These are phyloP conservation scores for Drosophila suboccidentalis DNA, from an alignment of 2,888 invertebrate genomes.

Conservation along the genomic window DNA sequence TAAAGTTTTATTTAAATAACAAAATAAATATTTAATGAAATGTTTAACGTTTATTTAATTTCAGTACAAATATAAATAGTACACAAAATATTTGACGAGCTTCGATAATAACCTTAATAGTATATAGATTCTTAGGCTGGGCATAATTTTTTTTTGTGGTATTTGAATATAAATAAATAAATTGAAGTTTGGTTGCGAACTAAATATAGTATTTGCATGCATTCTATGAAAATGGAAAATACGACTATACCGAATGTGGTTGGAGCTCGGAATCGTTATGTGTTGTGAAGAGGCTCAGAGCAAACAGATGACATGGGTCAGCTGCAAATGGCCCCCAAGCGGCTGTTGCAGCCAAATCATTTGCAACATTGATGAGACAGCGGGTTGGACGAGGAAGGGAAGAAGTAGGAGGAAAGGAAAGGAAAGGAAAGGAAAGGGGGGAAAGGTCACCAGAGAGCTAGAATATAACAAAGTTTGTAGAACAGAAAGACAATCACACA, in stretches of 20 bases:
- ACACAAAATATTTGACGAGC: too few relatives aligned
- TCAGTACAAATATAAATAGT: too few relatives aligned
- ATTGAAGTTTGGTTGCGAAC: conserved; percentile 16
- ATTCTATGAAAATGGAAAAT: conserved; percentile 13
- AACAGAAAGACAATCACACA: conserved; percentile 18
- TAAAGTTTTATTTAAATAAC: too few relatives aligned
- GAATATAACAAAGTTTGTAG: conserved; percentile 43
- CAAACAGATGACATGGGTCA: conserved; percentile 60
- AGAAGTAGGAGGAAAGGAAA: too few relatives aligned
- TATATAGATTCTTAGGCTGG: not conserved
- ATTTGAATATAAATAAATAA: conserved; percentile 5
- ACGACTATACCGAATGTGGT: conserved; percentile 4
- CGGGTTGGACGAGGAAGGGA: not conserved
- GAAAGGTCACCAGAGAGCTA: conserved; percentile 7
- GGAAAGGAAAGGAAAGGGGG: not conserved
- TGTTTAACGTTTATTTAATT: too few relatives aligned
- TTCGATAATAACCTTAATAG: not conserved
- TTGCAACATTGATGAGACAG: conserved; percentile 76
- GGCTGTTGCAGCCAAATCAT: conserved; percentile 53
- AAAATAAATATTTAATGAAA: too few relatives aligned
- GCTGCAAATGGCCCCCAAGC: conserved; percentile 57
- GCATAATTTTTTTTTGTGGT: not conserved
- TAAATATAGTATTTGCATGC: conserved; percentile 27
- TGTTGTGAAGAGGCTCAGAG: conserved; percentile 7
- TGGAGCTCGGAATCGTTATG: not conserved